Base-by-base conservation (phyloP, 2,113 vertebrate species). In the Sclerurus mexicanus region DNA sequence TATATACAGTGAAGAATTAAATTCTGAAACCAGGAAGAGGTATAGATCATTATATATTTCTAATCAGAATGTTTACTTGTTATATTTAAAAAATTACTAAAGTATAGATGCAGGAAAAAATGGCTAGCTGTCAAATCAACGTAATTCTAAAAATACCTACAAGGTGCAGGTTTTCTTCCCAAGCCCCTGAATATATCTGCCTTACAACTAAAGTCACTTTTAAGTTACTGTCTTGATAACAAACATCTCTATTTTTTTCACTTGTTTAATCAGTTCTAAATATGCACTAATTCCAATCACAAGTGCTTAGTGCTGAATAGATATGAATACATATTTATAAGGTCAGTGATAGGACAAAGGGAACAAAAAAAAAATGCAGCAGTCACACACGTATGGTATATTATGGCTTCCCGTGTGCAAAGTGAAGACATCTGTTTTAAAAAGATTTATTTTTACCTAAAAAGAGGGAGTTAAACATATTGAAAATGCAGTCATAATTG, bases 191-290 rank as follows among this genome's bases (percentile, higher is more conserved):
- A 89, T 77, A 74, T 28, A 86, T 86, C 19, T 81, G 18, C 11
- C 12, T 63, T 67, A 35, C 9, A 87, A 50, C 22, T 85, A 39
- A 78, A 46, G 24, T 59, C 7, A 67, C 6, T 79, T 84, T 75
- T 53, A 68, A 39, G 9, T 27, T 58, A 52, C 53, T 71, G n/a
- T 67, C 64, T 77, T 91, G 49, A 31, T 46, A 58, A 71, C 8
- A 91, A 77, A 81, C 1, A 7, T 37, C 31, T 81, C 42, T 83
- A 73, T 66, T 83, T 85, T 85, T 78, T 94, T 39, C 50, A 74
- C 47, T 90, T 44, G 14, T 80, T 95, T 90, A 93, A 87, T 91
- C 67, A 93, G 35, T 94, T 85, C 21, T 77, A 93, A 78, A 83
- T 84, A 79, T 80, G 21, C 74, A 52, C 21, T 55, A 87, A 80